A percentile compares a stretch with the other conserved stretches of the same genome.
Conservation (phyloP, 92 coral and sea anemone genomes). For the Actinostola sp. region DNA sequence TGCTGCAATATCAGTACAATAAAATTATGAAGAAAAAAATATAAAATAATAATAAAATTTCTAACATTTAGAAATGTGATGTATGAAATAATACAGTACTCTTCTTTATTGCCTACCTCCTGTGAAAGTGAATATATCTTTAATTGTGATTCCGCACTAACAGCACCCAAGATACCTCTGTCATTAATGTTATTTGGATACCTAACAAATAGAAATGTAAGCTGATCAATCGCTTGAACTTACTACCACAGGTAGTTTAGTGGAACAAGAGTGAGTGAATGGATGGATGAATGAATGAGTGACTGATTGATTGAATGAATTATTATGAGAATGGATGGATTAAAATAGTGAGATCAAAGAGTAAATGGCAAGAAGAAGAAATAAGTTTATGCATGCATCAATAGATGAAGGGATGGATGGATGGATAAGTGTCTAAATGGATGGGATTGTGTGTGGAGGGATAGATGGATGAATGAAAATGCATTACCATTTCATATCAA, state of each 20-base stretch:
- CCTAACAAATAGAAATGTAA: slow-evolving; percentile 42
- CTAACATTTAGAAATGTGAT: too few species aligned
- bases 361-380: background rate
- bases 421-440: background rate
- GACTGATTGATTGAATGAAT: too few species aligned
- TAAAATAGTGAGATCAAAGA: too few species aligned
- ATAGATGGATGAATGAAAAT: background rate
- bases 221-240: background rate
- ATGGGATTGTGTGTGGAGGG: background rate
- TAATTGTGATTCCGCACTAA: slow-evolving; percentile 68
- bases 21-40: too few species aligned
- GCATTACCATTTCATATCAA: slow-evolving; percentile 85
- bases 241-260: too few species aligned
- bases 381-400: background rate
- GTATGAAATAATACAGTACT: background rate
- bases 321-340: too few species aligned
- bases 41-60: too few species aligned
- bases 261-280: too few species aligned
- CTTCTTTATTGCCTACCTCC: slow-evolving; percentile 39
- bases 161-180: slow-evolving; percentile 66
- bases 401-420: background rate
- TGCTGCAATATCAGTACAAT: background rate
- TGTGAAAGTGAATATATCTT: slow-evolving; percentile 47
- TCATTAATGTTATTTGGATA: slow-evolving; percentile 31
- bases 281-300: too few species aligned